Percentiles rank a stretch among this genome's conserved stretches.
phyloP scores from a whole-genome alignment of 2,888 invertebrate genomes.

The Caenorhabditis virilis region DNA sequence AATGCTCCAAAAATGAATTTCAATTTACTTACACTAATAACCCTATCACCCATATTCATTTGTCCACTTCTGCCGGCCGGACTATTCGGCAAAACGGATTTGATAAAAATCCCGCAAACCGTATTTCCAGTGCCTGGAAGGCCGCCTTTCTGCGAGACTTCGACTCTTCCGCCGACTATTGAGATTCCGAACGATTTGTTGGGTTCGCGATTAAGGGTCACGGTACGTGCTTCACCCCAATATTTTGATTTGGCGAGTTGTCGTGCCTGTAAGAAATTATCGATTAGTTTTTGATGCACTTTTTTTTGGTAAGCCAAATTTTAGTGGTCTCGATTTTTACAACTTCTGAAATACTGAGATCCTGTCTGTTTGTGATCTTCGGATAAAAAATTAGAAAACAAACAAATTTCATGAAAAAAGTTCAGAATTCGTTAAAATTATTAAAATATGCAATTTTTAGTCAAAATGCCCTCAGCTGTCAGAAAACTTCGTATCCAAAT shows the following conservation, averaged over 20 bases:
- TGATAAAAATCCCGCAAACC: conserved; percentile 94
- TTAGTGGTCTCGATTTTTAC: too few species aligned
- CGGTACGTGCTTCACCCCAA: conserved; percentile 83
- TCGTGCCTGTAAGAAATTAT: conserved; percentile 24
- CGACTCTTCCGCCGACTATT: conserved; percentile 91
- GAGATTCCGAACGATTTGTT: conserved; percentile 87
- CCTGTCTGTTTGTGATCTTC: too few species aligned
- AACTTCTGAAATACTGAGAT: too few species aligned
- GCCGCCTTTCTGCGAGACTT: conserved; percentile 68
- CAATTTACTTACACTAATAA: too few species aligned
- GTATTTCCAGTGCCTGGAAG: conserved; percentile 75
- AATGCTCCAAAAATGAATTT: too few species aligned
- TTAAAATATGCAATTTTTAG: too few species aligned
- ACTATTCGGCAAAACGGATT: conserved; percentile 89
- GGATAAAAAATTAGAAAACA: too few species aligned
- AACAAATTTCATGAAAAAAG: too few species aligned
- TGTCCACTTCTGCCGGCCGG: conserved; percentile 87
- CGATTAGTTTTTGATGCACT: neutral
- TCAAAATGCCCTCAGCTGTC: too few species aligned
- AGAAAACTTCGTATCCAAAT: too few species aligned
- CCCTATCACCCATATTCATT: conserved; percentile 72
- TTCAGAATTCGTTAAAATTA: too few species aligned
- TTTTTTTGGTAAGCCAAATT: too few species aligned
- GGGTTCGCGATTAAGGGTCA: conserved; percentile 78
- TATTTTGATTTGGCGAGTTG: conserved; percentile 68